Base-by-base conservation (phyloP, 2,797 vertebrate species). In the Borostomias antarcticus region DNA sequence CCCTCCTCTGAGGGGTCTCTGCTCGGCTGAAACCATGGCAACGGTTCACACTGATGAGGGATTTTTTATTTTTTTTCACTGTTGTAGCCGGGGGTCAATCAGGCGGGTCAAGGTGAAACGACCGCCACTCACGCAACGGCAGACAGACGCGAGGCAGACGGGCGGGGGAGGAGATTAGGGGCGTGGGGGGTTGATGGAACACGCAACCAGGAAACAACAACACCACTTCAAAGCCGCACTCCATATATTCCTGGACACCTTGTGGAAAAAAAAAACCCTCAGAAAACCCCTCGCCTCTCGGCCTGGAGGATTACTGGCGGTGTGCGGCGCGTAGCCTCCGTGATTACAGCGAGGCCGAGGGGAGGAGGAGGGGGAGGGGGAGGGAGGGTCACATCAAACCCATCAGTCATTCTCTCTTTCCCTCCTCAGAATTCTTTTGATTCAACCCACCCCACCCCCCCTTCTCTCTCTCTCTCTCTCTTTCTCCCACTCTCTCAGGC, bases 381-480 rank as follows among this genome's bases (percentile, higher is more conserved):
- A 21, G 52, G 10, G 64, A 74, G 56, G 63, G 70, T 73, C 68
- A 85, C 78, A 85, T 88, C 85, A 62, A 79, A 79, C 64, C 79
- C 81, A 90, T 90, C 86, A 77, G 71, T 90, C 86, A 88, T 84
- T 79, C 69, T 35, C 77, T 81, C 86, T 88, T 77, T 70, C 80
- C 77, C 82, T 78, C 35, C 45, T 37, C 54, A 1, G 7, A 35
- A 4, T 21, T 25, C 32, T 40, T 58, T 23, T 21, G 19, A 33
- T 26, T n/a, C 26, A 17, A 8, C 25, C 13, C 33, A n/a, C 57
- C n/a, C 45, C 45, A 7, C 57, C 35, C 21, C 35, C 56, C 29
- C 5, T 1, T 30, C 26, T 19, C 7, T 33, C 35, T 37, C 57
- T 28, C 59, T n/a, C 19, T 29, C n/a, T 29, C 15, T 30, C 15